These are phyloP conservation scores for Vultur gryphus DNA, from an alignment of 2,797 vertebrate species.

Conservation along the genomic window DNA sequence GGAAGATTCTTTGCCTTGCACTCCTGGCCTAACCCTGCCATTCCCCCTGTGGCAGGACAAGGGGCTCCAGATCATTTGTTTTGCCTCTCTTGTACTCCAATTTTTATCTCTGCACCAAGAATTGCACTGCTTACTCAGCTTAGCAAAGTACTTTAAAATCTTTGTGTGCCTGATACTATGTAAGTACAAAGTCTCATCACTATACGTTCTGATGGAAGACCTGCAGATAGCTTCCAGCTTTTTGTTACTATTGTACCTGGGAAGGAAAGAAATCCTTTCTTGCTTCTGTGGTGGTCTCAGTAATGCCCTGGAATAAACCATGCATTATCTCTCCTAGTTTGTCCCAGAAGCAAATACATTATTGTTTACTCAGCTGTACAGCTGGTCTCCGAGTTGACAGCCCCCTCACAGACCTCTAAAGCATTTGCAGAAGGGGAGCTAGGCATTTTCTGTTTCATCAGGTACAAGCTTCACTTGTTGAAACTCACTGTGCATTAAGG, in stretches of 20 bases:
- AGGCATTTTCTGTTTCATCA: not conserved
- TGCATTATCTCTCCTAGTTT: not conserved
- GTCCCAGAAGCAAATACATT: not conserved
- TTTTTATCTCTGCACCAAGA: not conserved
- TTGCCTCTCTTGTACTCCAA: not conserved
- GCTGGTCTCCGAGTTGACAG: not conserved
- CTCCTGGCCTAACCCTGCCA: not conserved
- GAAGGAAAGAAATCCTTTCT: not conserved
- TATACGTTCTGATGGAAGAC: not conserved
- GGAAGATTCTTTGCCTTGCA: not conserved
- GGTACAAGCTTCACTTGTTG: not conserved
- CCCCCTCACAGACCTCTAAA: not conserved
- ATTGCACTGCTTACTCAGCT: not conserved
- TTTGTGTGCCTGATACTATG: not conserved
- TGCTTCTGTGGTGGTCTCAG: not conserved
- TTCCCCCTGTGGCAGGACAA: not conserved
- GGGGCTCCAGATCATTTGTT: not conserved
- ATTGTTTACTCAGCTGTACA: not conserved
- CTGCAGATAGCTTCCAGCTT: not conserved
- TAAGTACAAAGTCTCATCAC: not conserved
- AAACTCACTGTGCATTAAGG: not conserved
- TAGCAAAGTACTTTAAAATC: not conserved
- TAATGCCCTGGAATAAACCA: not conserved
- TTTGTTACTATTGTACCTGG: not conserved
- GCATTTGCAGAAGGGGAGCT: not conserved